Evolutionary conservation across 2,113 vertebrate species (phyloP).

Genomic region (Phyllopteryx taeniolatus): DNA sequence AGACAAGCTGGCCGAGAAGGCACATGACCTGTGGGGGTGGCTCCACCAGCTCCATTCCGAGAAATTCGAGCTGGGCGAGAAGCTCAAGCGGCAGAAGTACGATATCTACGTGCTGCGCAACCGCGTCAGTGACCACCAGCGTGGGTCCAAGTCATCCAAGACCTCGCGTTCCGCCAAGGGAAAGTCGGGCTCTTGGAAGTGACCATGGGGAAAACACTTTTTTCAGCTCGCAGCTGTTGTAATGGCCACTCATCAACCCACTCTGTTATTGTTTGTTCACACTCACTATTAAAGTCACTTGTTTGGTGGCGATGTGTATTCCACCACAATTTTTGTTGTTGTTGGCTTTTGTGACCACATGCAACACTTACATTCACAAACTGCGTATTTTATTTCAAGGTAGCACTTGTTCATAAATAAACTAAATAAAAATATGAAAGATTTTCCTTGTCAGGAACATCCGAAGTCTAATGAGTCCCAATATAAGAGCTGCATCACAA

Average conservation of each 20-base stretch:
- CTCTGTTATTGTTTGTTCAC: neutral
- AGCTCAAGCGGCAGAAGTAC: conserved; percentile 93
- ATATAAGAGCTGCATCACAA: too few species aligned
- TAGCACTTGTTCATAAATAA: too few species aligned
- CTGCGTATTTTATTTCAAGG: too few species aligned
- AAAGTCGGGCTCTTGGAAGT: conserved; percentile 74
- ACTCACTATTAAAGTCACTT: too few species aligned
- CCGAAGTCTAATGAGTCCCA: too few species aligned
- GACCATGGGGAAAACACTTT: conserved; percentile 4
- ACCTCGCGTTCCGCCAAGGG: conserved; percentile 60
- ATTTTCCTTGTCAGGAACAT: too few species aligned
- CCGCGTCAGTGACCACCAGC: conserved; percentile 91
- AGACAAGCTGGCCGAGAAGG: conserved; percentile 83
- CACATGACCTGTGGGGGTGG: conserved; percentile 86
- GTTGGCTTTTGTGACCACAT: too few species aligned
- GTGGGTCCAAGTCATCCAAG: conserved; percentile 80
- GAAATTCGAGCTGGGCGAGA: conserved; percentile 91
- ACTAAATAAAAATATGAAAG: too few species aligned
- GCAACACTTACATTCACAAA: too few species aligned
- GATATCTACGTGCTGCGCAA: conserved; percentile 92
- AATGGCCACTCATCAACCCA: neutral
- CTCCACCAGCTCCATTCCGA: conserved; percentile 86
- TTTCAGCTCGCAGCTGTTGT: neutral
- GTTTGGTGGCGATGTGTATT: too few species aligned
- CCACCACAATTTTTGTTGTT: too few species aligned